Conservation (phyloP, 2,888 invertebrate species). For the Archips xylosteana region DNA sequence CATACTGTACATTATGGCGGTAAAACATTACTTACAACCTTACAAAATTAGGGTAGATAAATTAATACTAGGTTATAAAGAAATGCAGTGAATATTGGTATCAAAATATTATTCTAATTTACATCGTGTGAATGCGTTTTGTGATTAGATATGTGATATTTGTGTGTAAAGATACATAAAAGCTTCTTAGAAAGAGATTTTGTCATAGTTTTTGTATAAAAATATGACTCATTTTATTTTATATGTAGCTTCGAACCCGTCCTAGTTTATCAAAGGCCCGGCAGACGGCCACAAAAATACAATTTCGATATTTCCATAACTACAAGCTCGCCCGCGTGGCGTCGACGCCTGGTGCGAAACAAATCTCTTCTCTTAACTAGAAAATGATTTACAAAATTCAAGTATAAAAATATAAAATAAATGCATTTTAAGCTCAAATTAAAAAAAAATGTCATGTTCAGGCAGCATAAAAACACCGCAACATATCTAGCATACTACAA, state of each 20-base stretch:
- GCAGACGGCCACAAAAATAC: slow-evolving; percentile 67
- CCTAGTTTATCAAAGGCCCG: slow-evolving; percentile 52
- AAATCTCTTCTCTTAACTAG: slow-evolving; percentile 69
- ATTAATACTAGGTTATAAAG: slow-evolving; percentile 74
- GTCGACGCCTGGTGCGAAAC: slow-evolving; percentile 65
- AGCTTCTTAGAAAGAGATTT: slow-evolving; percentile 67
- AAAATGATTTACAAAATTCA: slow-evolving; percentile 81
- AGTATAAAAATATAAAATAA: slow-evolving; percentile 82
- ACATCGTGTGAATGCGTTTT: slow-evolving; percentile 72
- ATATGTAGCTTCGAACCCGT: slow-evolving; percentile 61
- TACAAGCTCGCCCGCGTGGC: slow-evolving; percentile 61
- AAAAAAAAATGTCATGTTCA: slow-evolving; percentile 65
- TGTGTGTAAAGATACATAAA: slow-evolving; percentile 75
- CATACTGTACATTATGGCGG: slow-evolving; percentile 79
- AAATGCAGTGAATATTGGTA: slow-evolving; percentile 82
- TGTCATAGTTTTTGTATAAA: slow-evolving; percentile 72
- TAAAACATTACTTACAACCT: slow-evolving; percentile 73
- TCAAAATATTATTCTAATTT: slow-evolving; percentile 83
- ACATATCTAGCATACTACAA: slow-evolving; percentile 76
- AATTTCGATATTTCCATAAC: slow-evolving; percentile 54
- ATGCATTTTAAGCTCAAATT: slow-evolving; percentile 66
- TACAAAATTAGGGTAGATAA: slow-evolving; percentile 72
- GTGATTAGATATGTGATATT: slow-evolving; percentile 82
- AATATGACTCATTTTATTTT: slow-evolving; percentile 73
- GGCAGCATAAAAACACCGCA: slow-evolving; percentile 73